Percentiles rank a stretch among this genome's conserved stretches.
phyloP scores from a whole-genome alignment of 2,888 invertebrate species.

The Troglohyphantes excavatus region DNA sequence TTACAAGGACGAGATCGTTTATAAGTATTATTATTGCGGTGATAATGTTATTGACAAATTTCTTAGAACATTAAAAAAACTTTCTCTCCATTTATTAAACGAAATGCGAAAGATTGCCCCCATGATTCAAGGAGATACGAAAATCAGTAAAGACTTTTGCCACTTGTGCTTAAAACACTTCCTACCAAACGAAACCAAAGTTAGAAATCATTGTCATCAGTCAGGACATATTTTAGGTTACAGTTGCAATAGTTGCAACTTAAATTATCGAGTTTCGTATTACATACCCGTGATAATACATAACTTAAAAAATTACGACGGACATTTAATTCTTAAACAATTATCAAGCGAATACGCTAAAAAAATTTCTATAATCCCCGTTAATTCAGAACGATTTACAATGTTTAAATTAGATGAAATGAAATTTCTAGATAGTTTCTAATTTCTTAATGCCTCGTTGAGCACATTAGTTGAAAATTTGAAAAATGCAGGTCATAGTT shows the following conservation, averaged over 20 bases:
- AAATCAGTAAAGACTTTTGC: background rate
- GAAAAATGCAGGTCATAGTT: background rate
- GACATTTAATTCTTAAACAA: background rate
- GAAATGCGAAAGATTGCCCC: constrained; percentile 4
- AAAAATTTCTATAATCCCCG: constrained; percentile 1
- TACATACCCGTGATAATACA: constrained; percentile 28
- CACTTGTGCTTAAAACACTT: constrained; percentile 15
- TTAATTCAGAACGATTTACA: background rate
- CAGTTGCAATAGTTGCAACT: background rate
- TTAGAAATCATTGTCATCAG: background rate
- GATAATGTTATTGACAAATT: background rate
- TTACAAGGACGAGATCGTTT: background rate
- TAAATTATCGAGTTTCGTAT: background rate
- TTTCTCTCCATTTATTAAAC: background rate
- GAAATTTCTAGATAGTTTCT: constrained; percentile 15
- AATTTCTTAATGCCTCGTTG: constrained; percentile 33
- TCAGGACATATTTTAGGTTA: background rate
- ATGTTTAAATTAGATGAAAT: constrained; percentile 14
- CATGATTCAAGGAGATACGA: background rate
- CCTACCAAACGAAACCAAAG: background rate
- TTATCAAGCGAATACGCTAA: background rate
- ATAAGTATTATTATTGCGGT: constrained; percentile 17
- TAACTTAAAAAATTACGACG: background rate
- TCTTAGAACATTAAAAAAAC: background rate
- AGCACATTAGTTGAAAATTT: background rate